Conservation (phyloP, 2,113 vertebrate species). For the Pelmatolapia mariae region DNA sequence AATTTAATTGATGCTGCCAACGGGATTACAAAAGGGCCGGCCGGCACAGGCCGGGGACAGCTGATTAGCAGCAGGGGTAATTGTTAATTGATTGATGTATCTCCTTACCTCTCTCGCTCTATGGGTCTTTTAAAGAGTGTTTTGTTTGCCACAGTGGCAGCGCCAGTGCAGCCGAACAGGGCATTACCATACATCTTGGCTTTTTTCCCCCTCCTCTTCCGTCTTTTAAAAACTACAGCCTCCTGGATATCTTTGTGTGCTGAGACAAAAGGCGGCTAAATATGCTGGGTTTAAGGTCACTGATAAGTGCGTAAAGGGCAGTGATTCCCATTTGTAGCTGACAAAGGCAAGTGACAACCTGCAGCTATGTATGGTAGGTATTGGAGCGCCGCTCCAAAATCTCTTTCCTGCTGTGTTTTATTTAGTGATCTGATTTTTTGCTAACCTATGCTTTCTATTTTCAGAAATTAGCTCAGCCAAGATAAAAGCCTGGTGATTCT, state of each 20-base stretch:
- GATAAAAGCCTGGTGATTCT: slow-evolving; percentile 37
- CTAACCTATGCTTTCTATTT: slow-evolving; percentile 41
- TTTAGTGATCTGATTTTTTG: neutral
- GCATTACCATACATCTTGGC: slow-evolving; percentile 69
- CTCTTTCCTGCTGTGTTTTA: neutral
- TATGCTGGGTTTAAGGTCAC: slow-evolving; percentile 41
- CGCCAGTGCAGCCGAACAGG: slow-evolving; percentile 52
- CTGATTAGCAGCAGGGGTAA: slow-evolving; percentile 80
- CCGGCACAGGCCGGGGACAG: slow-evolving; percentile 65
- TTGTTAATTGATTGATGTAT: slow-evolving; percentile 80
- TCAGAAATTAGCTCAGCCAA: slow-evolving; percentile 14
- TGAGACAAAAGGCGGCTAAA: slow-evolving; percentile 58
- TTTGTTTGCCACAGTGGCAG: slow-evolving; percentile 60
- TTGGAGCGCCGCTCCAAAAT: neutral
- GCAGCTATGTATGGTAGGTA: neutral
- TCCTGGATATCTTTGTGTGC: slow-evolving; percentile 22
- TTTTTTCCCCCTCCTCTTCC: neutral
- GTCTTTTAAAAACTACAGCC: neutral
- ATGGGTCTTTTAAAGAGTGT: slow-evolving; percentile 64
- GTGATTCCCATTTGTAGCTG: neutral
- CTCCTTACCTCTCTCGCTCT: slow-evolving; percentile 70
- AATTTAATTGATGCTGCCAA: slow-evolving; percentile 77
- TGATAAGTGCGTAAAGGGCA: slow-evolving; percentile 25
- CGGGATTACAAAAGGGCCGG: slow-evolving; percentile 69
- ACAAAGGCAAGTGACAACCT: neutral